Evolutionary conservation across 1,140 invertebrate genomes (phyloP), one percentile per base, ranked within the genome.

Genomic region (Sitophilus oryzae): DNA sequence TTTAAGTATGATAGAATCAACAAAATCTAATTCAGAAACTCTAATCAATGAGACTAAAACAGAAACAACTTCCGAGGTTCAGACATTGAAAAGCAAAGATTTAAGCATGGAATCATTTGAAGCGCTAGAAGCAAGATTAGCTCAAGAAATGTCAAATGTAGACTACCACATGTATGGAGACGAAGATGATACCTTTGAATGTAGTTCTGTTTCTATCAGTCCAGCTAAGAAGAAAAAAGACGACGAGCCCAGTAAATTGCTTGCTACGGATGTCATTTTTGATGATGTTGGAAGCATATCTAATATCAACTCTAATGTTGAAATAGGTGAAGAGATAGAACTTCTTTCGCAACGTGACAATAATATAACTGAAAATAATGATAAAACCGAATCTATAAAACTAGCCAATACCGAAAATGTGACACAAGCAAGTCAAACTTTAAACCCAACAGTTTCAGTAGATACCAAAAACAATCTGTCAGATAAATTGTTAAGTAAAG

Each of bases 101-200:
- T 53, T 71, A 11, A 71, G 65, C 53, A 56, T 62, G 47, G 70
- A 63, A 30, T 65, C 48, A 44, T 71, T 67, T 60, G 65, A 68
- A 50, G 65, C 64, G 6, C 44, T 71, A 16, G 68, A 71, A 56
- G 66, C 67, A 6, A 64, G 65, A 56, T 50, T 71, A 21, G 61
- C 58, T 34, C 57, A 62, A 52, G 60, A 62, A 60, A 59, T 66
- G 52, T 52, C 53, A 14, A 49, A 56, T 42, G 41, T 61, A 58
- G 70, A 62, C 49, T 57, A 53, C 35, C 25, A 58, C 25, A 54
- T 44, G 10, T 63, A 66, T 44, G 61, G 54, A 15, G 58, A 64
- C 20, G 58, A 62, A 16, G 61, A 64, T 25, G 59, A 60, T 2
- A 43, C 41, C 14, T 34, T 36, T 42, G 48, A 50, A 23, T 56